Evolutionary conservation across 2,888 invertebrate species (phyloP), one percentile per base, ranked within the genome.

Genomic region (Xestoiulus laeticollis): DNA sequence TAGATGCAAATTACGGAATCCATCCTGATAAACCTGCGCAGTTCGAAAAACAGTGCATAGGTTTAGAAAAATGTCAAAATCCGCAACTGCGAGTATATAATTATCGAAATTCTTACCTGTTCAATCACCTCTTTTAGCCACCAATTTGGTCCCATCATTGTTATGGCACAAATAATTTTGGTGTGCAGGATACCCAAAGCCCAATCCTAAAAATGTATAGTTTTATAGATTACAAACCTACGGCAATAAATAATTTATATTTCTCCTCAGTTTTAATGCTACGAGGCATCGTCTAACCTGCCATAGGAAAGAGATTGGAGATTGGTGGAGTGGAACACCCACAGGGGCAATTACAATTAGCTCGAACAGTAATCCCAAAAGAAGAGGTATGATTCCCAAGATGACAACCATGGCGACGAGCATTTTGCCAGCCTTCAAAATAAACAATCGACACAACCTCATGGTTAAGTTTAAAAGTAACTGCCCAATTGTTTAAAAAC

Each of bases 161-260:
- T 97, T 33, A 98, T 94, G 0, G 98, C 99, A 91, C 98, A 97
- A 22, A 98, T 96, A 88, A 99, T 99, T 93, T 99, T 99, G 1
- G 98, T 98, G 92, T 99, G 99, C 0, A 99, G 93, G 16, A 99
- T 98, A 33, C 99, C 99, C 38, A 99, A 93, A 0, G 99, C 99
- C 99, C 99, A 99, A 93, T 99, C 98, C 93, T 99, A 90, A 43
- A 90, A 89, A 87, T 44, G 85, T 32, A 88, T 44, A 12, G 19
- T 89, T 85, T 14, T 43, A 68, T 10, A 10, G 19, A 85, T 48
- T 38, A 0, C 38, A n/a, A 84, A 38, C n/a, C 32, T 19, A 26
- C 83, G 6, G 19, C 38, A 38, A 32, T 8, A 19, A 84, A 84
- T 32, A 30, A 22, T 2, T 14, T n/a, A 8, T 38, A 14, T 22